phyloP scores from a whole-genome alignment of 2,888 invertebrate species.

The Protophormia terraenovae region DNA sequence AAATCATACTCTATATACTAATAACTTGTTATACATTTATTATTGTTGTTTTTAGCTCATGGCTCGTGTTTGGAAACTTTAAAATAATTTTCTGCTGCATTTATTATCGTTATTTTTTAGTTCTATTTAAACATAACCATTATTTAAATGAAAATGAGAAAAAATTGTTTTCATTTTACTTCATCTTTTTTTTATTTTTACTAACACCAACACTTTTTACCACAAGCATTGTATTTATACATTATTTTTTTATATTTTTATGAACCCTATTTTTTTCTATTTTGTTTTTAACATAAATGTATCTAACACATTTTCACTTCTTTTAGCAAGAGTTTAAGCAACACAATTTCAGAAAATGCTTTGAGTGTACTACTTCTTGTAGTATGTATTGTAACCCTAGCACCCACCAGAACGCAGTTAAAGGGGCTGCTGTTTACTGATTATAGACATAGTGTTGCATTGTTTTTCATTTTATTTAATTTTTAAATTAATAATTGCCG shows the following conservation, averaged over 20 bases:
- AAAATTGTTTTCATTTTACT: slow-evolving; percentile 2
- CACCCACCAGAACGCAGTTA: slow-evolving; percentile 15
- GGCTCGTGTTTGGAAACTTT: slow-evolving; percentile 6
- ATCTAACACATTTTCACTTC: slow-evolving; percentile 56
- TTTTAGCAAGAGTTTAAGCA: slow-evolving; percentile 47
- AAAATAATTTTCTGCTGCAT: slow-evolving; percentile 43
- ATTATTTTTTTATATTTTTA: slow-evolving; percentile 30
- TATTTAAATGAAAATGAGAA: slow-evolving; percentile 50
- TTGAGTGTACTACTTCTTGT: neutral
- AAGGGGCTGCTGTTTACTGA: slow-evolving; percentile 6
- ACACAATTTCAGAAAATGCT: slow-evolving; percentile 34
- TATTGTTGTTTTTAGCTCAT: neutral
- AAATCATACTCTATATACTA: neutral
- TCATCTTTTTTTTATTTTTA: neutral
- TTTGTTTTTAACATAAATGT: neutral
- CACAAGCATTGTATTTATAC: slow-evolving; percentile 14
- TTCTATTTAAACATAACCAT: slow-evolving; percentile 42
- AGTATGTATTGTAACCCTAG: neutral
- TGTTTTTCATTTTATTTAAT: slow-evolving; percentile 1
- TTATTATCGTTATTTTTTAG: slow-evolving; percentile 28
- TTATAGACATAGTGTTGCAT: slow-evolving; percentile 43
- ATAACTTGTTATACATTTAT: neutral
- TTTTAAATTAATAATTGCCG: slow-evolving; percentile 66
- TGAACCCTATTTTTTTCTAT: neutral
- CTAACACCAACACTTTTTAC: slow-evolving; percentile 36